Evolutionary conservation across 2,888 invertebrate genomes (phyloP).

Genomic region (Protophormia terraenovae): DNA sequence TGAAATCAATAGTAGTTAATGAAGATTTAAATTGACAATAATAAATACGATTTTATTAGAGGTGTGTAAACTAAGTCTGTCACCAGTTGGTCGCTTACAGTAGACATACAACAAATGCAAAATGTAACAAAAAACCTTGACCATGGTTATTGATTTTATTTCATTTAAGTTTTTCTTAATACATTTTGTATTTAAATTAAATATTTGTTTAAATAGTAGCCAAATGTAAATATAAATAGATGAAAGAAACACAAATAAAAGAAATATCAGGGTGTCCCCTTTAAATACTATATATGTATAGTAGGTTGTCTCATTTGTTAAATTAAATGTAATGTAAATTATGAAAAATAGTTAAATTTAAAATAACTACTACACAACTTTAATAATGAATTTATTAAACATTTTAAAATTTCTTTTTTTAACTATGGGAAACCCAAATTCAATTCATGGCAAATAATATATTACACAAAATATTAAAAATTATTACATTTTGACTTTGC

Average conservation of each 20-base stretch:
- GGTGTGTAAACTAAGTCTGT: neutral
- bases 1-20: constrained; percentile 22
- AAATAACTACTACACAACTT: too few relatives aligned
- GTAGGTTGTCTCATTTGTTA: too few relatives aligned
- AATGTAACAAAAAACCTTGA: constrained; percentile 75
- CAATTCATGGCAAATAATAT: too few relatives aligned
- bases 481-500: neutral
- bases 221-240: neutral
- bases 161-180: neutral
- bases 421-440: too few relatives aligned
- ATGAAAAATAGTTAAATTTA: too few relatives aligned
- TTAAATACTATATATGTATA: too few relatives aligned
- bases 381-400: too few relatives aligned
- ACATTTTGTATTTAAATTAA: constrained; percentile 4
- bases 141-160: constrained; percentile 80
- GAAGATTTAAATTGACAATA: constrained; percentile 11
- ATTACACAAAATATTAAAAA: too few relatives aligned
- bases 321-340: too few relatives aligned
- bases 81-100: constrained; percentile 40
- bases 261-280: neutral
- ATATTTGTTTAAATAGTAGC: constrained; percentile 19
- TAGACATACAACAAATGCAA: constrained; percentile 19
- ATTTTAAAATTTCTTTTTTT: too few relatives aligned
- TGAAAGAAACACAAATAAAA: too few relatives aligned
- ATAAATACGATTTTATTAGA: neutral